Conservation (phyloP, 2,797 vertebrate genomes). For the Aplochiton taeniatus region DNA sequence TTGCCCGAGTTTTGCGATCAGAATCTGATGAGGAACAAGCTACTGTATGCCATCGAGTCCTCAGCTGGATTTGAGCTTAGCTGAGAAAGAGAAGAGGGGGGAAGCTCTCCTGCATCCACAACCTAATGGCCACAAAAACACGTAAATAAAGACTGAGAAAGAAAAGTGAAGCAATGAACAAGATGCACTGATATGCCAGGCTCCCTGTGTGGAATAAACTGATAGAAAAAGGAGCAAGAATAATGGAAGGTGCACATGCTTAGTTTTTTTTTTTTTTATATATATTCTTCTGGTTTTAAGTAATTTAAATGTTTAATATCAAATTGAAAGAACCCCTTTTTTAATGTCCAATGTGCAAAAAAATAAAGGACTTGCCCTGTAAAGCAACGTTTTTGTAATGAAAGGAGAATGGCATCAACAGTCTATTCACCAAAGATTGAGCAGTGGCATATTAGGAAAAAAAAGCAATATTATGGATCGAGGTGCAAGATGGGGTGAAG, state of each 20-base stretch:
- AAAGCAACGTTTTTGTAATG: constrained; percentile 37
- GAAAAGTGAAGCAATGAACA: constrained; percentile 20
- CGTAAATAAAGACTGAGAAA: constrained; percentile 6
- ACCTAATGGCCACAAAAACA: constrained; percentile 30
- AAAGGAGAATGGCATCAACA: constrained; percentile 43
- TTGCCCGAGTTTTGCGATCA: constrained; percentile 95
- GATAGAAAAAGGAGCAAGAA: constrained; percentile 13
- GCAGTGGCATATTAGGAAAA: constrained; percentile 67
- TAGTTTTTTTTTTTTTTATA: constrained; percentile 44
- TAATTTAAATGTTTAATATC: constrained; percentile 53
- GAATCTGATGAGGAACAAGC: constrained; percentile 91
- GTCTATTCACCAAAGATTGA: constrained; percentile 88
- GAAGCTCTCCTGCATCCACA: constrained; percentile 14
- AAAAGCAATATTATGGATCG: constrained; percentile 71
- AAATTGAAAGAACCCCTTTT: constrained; percentile 19
- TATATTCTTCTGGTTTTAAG: constrained; percentile 48
- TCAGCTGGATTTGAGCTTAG: constrained; percentile 97
- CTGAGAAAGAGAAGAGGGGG: constrained; percentile 70
- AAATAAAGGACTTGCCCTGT: constrained; percentile 27
- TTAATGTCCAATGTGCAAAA: constrained; percentile 16
- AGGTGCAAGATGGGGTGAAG: constrained; percentile 6
- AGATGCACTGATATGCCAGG: constrained; percentile 57
- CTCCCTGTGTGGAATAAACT: constrained; percentile 30
- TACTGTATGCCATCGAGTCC: constrained; percentile 96
- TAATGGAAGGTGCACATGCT: constrained; percentile 23